Evolutionary conservation across 2,113 vertebrate genomes (phyloP), one percentile per base, ranked within the genome.

Genomic region (Monopterus albus): DNA sequence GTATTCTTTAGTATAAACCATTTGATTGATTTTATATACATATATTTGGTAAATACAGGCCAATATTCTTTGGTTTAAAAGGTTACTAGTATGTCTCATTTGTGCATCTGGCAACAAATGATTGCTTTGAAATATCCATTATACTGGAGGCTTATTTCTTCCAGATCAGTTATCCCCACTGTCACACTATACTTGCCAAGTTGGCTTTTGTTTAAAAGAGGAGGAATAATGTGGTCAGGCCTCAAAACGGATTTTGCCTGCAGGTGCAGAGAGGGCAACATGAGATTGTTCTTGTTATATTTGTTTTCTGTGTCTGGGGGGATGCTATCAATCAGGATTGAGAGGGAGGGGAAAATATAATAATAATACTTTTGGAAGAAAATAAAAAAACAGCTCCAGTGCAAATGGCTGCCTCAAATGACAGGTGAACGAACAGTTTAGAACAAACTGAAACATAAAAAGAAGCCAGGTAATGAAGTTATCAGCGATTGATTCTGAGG

Each of bases 251-350:
- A 71, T 73, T 69, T 51, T 81, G 69, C 79, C 84, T 59, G 18
- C 28, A 69, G 84, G 79, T 51, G 35, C 52, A 58, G 13, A 49
- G 66, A 56, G 57, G 65, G 65, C 52, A 68, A 78, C 78, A 63
- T 47, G 15, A 76, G 62, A 84, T 84, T 78, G 72, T 60, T 82
- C 82, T 72, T 81, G 72, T 76, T 82, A 79, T 79, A 66, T 89
- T 90, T 88, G 78, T 87, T 89, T 85, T 89, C 56, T 78, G 69
- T 84, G 72, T 72, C 85, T 83, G 72, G 65, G 83, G 85, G 78
- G 56, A 53, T 67, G 56, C 81, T 79, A 90, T 90, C 87, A 92
- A 89, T 92, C 87, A 89, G 58, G 40, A 59, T 55, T 47, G 70
- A 56, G 55, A 69, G 64, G 25, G 13, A 7, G n/a, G 49, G 31